These are phyloP conservation scores for Menura novaehollandiae DNA, from an alignment of 2,113 vertebrate genomes.

Conservation along the genomic window DNA sequence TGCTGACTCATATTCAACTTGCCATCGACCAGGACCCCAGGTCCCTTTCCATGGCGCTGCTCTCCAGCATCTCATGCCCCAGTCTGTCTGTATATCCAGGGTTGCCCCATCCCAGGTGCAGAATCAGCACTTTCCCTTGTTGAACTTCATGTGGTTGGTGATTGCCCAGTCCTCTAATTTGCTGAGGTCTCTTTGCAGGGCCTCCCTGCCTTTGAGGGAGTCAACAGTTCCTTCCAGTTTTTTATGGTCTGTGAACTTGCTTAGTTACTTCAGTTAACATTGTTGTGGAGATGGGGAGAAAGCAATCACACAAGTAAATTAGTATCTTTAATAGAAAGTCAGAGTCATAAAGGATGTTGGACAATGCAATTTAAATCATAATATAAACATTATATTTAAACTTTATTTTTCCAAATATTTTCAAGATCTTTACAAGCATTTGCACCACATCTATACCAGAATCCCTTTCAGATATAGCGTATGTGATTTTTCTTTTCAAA, in stretches of 20 bases:
- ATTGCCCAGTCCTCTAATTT: neutral
- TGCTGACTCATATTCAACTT: accelerated
- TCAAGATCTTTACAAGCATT: neutral
- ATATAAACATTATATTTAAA: neutral
- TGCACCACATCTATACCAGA: neutral
- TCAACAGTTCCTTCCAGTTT: neutral
- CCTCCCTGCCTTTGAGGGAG: neutral
- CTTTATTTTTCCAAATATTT: neutral
- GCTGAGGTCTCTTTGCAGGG: neutral
- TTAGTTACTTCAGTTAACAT: neutral
- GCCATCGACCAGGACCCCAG: accelerated
- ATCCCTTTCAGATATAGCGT: neutral
- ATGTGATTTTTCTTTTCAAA: neutral
- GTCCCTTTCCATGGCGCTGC: neutral
- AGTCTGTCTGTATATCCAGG: neutral
- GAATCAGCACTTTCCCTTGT: neutral
- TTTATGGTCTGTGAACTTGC: neutral
- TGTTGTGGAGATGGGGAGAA: neutral
- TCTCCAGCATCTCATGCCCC: neutral
- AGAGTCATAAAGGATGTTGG: neutral
- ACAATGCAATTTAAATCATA: neutral
- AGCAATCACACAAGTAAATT: neutral
- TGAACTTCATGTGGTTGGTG: neutral
- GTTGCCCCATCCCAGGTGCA: neutral
- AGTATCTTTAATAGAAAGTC: neutral